Conservation (phyloP, 2,113 vertebrate species). For the Pampusana beccarii region DNA sequence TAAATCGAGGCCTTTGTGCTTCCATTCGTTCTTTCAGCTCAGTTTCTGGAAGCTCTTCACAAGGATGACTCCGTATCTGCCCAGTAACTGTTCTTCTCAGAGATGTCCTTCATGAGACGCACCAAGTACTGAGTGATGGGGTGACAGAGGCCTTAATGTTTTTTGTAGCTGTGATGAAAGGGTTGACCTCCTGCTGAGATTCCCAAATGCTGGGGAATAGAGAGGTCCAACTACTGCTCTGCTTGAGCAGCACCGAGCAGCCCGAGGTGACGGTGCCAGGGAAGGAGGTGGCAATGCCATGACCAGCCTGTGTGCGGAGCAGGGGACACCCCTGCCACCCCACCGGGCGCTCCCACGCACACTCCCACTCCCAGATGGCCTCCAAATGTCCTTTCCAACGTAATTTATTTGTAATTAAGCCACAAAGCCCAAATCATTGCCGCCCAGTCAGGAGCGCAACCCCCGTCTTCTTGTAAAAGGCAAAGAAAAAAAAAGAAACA, state of each 20-base stretch:
- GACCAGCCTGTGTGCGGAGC: neutral
- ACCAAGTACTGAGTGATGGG: neutral
- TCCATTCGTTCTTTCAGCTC: neutral
- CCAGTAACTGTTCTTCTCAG: neutral
- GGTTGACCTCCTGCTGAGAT: neutral
- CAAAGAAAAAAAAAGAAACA: too few species aligned
- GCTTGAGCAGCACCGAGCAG: neutral
- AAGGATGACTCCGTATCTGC: neutral
- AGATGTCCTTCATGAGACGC: neutral
- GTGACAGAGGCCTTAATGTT: neutral
- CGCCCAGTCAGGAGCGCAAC: neutral
- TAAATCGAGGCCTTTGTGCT: neutral
- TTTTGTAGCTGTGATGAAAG: neutral
- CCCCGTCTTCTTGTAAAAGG: neutral
- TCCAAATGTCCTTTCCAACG: neutral
- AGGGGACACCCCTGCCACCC: neutral
- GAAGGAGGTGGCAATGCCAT: accelerated
- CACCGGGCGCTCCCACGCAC: neutral
- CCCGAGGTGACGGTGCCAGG: neutral
- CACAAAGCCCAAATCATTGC: neutral
- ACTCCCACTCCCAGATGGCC: slow-evolving; percentile 23
- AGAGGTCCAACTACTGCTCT: neutral
- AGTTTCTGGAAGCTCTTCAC: neutral
- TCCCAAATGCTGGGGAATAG: accelerated
- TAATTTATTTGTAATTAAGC: neutral